A percentile compares a stretch with the other conserved stretches of the same genome.
Conservation (phyloP, 2,888 invertebrate species). For the Tinea semifulvella region DNA sequence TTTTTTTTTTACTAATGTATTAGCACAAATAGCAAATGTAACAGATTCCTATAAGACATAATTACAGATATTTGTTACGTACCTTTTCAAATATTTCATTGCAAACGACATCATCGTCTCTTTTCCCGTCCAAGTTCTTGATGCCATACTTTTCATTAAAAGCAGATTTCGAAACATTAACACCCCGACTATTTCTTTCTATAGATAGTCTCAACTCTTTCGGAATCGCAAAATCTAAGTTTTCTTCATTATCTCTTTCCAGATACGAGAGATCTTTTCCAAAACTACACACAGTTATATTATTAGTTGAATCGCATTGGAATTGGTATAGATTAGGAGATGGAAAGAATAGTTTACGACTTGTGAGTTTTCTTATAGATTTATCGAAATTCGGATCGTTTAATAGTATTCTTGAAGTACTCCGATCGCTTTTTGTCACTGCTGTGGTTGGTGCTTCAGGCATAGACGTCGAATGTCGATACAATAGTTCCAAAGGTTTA, state of each 20-base stretch:
- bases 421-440: slow-evolving; percentile 52
- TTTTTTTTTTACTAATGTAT: no score
- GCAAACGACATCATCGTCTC: background rate
- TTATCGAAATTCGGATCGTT: slow-evolving; percentile 68
- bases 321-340: slow-evolving; percentile 60
- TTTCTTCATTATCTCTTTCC: slow-evolving; percentile 5
- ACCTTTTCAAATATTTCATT: slow-evolving; percentile 33
- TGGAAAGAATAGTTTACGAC: slow-evolving; percentile 69
- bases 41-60: no score
- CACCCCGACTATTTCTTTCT: background rate
- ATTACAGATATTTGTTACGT: no score
- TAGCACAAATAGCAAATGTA: no score
- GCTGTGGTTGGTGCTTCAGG: slow-evolving; percentile 24
- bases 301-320: slow-evolving; percentile 37
- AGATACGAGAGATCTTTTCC: slow-evolving; percentile 21
- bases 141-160: background rate
- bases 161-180: background rate
- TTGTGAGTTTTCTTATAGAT: slow-evolving; percentile 64
- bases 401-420: slow-evolving; percentile 59
- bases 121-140: background rate
- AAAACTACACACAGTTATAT: slow-evolving; percentile 45
- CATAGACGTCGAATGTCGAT: slow-evolving; percentile 46
- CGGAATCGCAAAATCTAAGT: background rate
- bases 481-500: slow-evolving; percentile 41
- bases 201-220: background rate